Conservation (phyloP, 2,888 invertebrate genomes). For the Drosophila leonis region DNA sequence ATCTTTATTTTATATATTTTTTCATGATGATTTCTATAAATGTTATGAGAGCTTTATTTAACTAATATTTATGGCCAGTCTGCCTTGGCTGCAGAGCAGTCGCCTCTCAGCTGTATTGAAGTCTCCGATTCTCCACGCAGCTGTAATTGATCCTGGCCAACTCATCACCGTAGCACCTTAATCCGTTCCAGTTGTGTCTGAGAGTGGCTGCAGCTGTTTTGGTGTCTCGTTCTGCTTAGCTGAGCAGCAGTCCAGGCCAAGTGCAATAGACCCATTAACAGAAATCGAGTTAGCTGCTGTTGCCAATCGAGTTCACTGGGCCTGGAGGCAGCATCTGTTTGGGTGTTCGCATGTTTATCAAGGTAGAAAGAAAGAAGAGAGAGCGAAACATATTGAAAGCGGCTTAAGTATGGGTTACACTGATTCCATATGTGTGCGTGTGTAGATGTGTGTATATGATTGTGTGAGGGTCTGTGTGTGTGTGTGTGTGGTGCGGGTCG, state of each 20-base stretch:
- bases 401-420: conserved; percentile 37
- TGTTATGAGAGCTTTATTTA: conserved; percentile 23
- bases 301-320: conserved; percentile 32
- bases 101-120: conserved; percentile 19
- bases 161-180: conserved; percentile 56
- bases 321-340: conserved; percentile 52
- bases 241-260: conserved; percentile 43
- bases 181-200: background rate
- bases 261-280: conserved; percentile 45
- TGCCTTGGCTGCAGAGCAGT: background rate
- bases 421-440: conserved; percentile 10
- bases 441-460: background rate
- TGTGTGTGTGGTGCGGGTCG: background rate
- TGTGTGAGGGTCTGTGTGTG: background rate
- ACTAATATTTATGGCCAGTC: conserved; percentile 4
- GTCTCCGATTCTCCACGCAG: conserved; percentile 46
- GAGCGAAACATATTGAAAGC: conserved; percentile 43
- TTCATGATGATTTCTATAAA: conserved; percentile 19
- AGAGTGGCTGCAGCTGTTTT: conserved; percentile 5
- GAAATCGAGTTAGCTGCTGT: conserved; percentile 32
- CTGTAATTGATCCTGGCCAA: conserved; percentile 8
- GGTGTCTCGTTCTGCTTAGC: conserved; percentile 15
- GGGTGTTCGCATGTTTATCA: conserved; percentile 21
- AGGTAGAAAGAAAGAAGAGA: conserved; percentile 6
- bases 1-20: background rate